phyloP scores from a whole-genome alignment of 2,113 vertebrate genomes.

The Perognathus longimembris region DNA sequence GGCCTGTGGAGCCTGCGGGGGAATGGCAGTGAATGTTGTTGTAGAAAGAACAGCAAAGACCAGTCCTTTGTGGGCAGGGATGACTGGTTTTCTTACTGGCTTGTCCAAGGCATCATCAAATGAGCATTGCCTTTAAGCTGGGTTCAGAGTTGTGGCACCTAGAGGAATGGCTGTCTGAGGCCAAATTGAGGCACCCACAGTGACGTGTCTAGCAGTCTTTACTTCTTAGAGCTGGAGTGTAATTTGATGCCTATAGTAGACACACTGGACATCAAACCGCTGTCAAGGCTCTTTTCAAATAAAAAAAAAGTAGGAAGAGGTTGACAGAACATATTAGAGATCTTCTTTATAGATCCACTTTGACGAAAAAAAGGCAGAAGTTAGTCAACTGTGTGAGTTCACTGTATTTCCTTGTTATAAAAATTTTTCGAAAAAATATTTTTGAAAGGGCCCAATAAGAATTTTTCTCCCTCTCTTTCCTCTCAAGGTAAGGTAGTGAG shows the following conservation, averaged over 20 bases:
- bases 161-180: neutral
- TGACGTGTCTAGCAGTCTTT: constrained; percentile 65
- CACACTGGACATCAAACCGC: accelerated
- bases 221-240: neutral
- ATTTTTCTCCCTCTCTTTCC: neutral
- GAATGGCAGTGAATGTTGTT: neutral
- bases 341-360: neutral
- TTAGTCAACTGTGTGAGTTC: neutral
- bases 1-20: constrained; percentile 45
- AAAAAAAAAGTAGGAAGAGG: neutral
- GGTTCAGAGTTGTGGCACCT: accelerated
- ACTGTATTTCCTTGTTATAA: neutral
- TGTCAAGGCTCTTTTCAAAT: neutral
- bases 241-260: neutral
- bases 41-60: constrained; percentile 41
- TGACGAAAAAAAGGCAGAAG: neutral
- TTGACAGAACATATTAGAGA: neutral
- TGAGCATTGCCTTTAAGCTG: constrained; percentile 30
- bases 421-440: neutral
- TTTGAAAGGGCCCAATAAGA: too few relatives aligned
- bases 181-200: constrained; percentile 33
- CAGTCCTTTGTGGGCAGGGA: neutral
- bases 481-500: neutral
- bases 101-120: constrained; percentile 22
- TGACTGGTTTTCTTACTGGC: constrained; percentile 59